Evolutionary conservation across 1,140 invertebrate species (phyloP), one percentile per base, ranked within the genome.

Genomic region (Pseudoatta argentina): DNA sequence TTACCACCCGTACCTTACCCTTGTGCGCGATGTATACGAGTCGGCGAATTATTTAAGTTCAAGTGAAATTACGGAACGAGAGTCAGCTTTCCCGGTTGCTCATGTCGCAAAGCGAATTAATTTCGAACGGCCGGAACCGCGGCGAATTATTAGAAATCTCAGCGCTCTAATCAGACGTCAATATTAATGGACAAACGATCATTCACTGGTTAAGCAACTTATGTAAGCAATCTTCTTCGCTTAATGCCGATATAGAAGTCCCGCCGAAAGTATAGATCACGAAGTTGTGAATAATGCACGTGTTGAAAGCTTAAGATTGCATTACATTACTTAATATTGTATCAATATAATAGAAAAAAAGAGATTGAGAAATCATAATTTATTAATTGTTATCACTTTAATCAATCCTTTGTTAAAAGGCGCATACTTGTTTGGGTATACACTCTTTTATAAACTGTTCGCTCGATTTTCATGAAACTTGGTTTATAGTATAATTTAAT

Each of bases 181-280:
- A 83, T 83, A 83, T 61, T 83, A 83, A 83, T 83, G 55, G 27
- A 83, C 69, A 44, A 16, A 63, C 55, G 39, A 83, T 83, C 79
- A 57, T 24, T 83, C 55, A 48, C 39, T 39, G 27, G 44, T 73
- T 61, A 73, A 75, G 55, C 59, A 75, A 83, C 69, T 83, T 83
- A 61, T 44, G 39, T 83, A 83, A 83, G 79, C 55, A 34, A 34
- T 73, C 39, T 48, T 34, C 55, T 48, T 34, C 55, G 67, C 55
- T 73, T 83, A 83, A 83, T 83, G 79, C 39, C 67, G 51, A 59
- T 21, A 21, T 53, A 18, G 14, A 82, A 72, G 67, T 61, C 72
- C 30, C 8, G 39, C 55, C 67, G 79, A 82, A 82, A 82, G 53
- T 55, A 6, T 77, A 21, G 34, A 57, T 82, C 72, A 59, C 39